Percentiles rank a stretch among this genome's conserved stretches.
Evolutionary conservation across 1,140 invertebrate species (phyloP).

Genomic region (Cydia fagiglandana): DNA sequence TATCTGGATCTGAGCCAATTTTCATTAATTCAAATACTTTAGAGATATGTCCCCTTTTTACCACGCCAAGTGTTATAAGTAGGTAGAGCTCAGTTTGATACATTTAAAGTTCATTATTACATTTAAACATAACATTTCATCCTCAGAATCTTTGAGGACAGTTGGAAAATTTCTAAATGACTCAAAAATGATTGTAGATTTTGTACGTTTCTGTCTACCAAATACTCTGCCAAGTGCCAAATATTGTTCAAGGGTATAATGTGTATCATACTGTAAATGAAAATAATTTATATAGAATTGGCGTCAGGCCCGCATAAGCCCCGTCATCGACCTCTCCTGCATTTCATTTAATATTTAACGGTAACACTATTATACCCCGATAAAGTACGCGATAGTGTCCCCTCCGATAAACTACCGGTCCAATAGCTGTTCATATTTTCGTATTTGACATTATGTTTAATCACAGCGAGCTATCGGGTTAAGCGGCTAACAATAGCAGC

Average conservation of each 20-base stretch:
- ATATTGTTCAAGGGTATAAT: slow-evolving; percentile 16
- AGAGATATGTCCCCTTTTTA: not conserved
- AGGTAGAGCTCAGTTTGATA: not conserved
- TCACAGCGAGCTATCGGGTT: slow-evolving; percentile 30
- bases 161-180: slow-evolving; percentile 35
- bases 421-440: slow-evolving; percentile 27
- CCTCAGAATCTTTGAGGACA: not conserved
- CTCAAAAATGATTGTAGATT: not conserved
- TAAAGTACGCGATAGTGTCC: slow-evolving; percentile 33
- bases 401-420: slow-evolving; percentile 40
- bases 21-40: slow-evolving; percentile 57
- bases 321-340: slow-evolving; percentile 41
- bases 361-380: slow-evolving; percentile 34
- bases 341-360: slow-evolving; percentile 38
- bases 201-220: not conserved
- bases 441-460: slow-evolving; percentile 32
- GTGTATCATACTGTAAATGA: slow-evolving; percentile 42
- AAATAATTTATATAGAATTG: slow-evolving; percentile 34
- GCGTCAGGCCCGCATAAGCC: slow-evolving; percentile 36
- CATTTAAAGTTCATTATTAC: not conserved
- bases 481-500: slow-evolving; percentile 30
- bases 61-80: not conserved
- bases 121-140: not conserved
- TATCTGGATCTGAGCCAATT: slow-evolving; percentile 58
- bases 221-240: slow-evolving; percentile 24